Evolutionary conservation across 2,888 invertebrate species (phyloP).

Genomic region (Zaprionus bogoriensis): DNA sequence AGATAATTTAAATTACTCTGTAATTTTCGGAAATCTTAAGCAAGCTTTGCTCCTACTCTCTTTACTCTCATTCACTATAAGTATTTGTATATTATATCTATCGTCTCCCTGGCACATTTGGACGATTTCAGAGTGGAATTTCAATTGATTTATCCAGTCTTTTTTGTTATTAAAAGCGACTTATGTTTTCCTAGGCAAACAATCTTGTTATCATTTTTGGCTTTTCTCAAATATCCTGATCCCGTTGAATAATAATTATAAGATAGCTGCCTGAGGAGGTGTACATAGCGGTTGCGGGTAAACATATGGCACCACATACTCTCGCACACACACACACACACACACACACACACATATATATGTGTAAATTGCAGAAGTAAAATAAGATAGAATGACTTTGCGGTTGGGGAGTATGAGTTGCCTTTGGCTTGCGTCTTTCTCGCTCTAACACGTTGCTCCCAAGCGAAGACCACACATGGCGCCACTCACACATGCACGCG

Average conservation of each 20-base stretch:
- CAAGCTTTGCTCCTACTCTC: too few species aligned
- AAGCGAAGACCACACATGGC: neutral
- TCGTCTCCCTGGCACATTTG: too few species aligned
- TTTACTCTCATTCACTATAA: too few species aligned
- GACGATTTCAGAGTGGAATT: too few species aligned
- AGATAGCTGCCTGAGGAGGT: neutral
- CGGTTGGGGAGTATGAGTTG: neutral
- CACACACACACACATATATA: neutral
- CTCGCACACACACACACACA: neutral
- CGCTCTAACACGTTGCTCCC: slow-evolving; percentile 1
- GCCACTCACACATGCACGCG: neutral
- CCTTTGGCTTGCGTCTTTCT: slow-evolving; percentile 6
- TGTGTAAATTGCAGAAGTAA: neutral
- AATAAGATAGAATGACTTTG: neutral
- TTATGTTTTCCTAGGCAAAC: neutral
- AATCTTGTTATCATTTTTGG: neutral
- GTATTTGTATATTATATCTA: too few species aligned
- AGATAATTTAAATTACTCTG: too few species aligned
- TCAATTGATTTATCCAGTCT: too few species aligned
- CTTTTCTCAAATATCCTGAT: neutral
- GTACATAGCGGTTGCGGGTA: neutral
- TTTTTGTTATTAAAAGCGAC: neutral
- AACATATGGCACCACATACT: neutral
- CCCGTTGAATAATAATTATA: neutral
- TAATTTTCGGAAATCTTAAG: too few species aligned